A percentile compares a stretch with the other conserved stretches of the same genome.
Evolutionary conservation across 2,888 invertebrate genomes (phyloP).

Genomic region (Pseudoips prasinana): DNA sequence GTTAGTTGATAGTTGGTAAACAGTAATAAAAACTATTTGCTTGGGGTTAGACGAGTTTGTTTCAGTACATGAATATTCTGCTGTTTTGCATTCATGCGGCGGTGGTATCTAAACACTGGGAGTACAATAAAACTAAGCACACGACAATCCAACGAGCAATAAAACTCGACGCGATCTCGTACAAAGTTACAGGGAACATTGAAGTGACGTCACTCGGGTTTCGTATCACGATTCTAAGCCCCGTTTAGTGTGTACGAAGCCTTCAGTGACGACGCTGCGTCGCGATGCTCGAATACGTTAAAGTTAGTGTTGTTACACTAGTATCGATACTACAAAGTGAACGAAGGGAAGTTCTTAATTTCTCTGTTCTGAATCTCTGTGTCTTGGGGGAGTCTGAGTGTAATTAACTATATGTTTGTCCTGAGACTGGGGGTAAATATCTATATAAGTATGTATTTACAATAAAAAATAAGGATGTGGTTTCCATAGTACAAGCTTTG

Average conservation of each 20-base stretch:
- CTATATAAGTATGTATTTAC: too few relatives aligned
- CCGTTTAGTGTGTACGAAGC: constrained; percentile 44
- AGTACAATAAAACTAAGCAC: constrained; percentile 77
- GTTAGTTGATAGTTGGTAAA: constrained; percentile 42
- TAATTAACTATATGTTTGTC: too few relatives aligned
- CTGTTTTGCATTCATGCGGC: constrained; percentile 59
- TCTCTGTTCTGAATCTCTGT: too few relatives aligned
- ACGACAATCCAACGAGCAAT: constrained; percentile 69
- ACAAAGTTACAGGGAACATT: constrained; percentile 40
- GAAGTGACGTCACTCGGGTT: constrained; percentile 71
- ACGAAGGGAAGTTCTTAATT: too few relatives aligned
- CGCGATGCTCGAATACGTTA: constrained; percentile 22
- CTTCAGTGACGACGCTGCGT: constrained; percentile 28
- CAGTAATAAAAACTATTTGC: constrained; percentile 52
- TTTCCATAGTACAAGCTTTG: too few relatives aligned
- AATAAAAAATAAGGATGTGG: too few relatives aligned
- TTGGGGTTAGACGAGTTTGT: constrained; percentile 41
- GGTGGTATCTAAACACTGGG: constrained; percentile 59
- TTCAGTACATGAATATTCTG: constrained; percentile 69
- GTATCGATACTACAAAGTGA: constrained; percentile 30
- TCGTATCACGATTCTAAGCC: constrained; percentile 71
- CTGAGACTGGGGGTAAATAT: too few relatives aligned
- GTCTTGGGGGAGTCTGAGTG: too few relatives aligned
- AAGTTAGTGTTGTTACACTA: constrained; percentile 20
- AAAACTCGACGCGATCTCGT: constrained; percentile 56